These are phyloP conservation scores for Bradypodion pumilum DNA, from an alignment of 2,797 vertebrate species.

Conservation along the genomic window DNA sequence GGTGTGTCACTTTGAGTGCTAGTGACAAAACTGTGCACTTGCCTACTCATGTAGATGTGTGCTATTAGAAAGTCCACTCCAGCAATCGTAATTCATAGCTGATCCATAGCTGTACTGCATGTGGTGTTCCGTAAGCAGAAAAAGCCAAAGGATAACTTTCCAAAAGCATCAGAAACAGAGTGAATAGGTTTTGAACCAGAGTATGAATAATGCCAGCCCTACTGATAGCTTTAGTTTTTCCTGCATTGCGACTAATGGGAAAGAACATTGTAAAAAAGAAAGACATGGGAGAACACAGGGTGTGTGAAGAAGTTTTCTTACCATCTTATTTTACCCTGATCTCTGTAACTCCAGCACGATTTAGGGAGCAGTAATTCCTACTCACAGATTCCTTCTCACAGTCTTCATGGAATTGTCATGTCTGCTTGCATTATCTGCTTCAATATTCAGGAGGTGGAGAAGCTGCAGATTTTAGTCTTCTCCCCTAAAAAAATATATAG, in stretches of 20 bases:
- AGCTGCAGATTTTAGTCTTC: no score
- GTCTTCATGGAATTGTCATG: background rate
- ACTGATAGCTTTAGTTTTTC: background rate
- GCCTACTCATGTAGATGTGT: background rate
- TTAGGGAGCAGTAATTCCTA: background rate
- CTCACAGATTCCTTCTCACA: background rate
- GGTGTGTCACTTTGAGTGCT: background rate
- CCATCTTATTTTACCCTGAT: background rate
- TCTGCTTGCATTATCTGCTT: background rate
- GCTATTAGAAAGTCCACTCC: background rate
- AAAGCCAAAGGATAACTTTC: background rate
- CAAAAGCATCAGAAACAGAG: background rate
- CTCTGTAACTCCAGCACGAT: background rate
- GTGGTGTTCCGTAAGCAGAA: background rate
- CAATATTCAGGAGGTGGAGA: background rate
- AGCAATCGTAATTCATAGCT: background rate
- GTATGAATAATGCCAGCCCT: background rate
- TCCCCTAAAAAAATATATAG: background rate
- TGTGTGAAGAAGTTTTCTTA: background rate
- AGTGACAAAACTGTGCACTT: background rate
- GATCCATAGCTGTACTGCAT: background rate
- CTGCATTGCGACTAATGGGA: background rate
- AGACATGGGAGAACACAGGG: background rate
- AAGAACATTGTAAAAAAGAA: background rate
- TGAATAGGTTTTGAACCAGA: background rate